These are phyloP conservation scores for Cantharis lateralis DNA, from an alignment of 2,888 invertebrate species.

Conservation along the genomic window DNA sequence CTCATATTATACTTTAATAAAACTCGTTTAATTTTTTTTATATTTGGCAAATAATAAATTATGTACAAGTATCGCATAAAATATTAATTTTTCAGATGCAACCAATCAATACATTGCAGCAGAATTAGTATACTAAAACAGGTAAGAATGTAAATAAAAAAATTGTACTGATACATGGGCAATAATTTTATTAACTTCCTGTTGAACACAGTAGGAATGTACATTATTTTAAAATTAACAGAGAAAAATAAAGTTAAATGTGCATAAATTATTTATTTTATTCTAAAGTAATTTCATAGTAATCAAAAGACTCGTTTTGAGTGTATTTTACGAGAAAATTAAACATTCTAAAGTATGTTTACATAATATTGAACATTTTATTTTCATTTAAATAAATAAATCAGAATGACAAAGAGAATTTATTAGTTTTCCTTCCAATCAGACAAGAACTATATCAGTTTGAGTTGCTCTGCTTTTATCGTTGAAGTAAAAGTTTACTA, in stretches of 20 bases:
- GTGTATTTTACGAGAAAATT: not conserved
- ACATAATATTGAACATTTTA: not conserved
- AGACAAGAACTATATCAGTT: not conserved
- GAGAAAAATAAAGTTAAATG: not conserved
- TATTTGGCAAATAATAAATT: not conserved
- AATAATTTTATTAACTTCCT: not conserved
- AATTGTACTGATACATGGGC: not conserved
- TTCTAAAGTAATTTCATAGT: not conserved
- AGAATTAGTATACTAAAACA: not conserved
- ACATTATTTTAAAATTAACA: not conserved
- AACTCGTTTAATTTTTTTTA: not conserved
- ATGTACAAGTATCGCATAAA: not conserved
- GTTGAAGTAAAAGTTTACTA: too few relatives aligned
- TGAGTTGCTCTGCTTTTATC: not conserved
- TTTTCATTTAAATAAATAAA: not conserved
- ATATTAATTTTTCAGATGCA: not conserved
- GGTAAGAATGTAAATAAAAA: not conserved
- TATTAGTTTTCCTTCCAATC: not conserved
- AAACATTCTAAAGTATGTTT: not conserved
- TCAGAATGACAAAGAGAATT: too few relatives aligned
- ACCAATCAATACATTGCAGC: not conserved
- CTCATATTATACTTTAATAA: not conserved
- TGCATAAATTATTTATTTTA: not conserved
- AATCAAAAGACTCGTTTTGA: not conserved
- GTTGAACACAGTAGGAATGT: too few relatives aligned